These are phyloP conservation scores for Caenorhabditis uteleia DNA, from an alignment of 2,888 invertebrate genomes.

Conservation along the genomic window DNA sequence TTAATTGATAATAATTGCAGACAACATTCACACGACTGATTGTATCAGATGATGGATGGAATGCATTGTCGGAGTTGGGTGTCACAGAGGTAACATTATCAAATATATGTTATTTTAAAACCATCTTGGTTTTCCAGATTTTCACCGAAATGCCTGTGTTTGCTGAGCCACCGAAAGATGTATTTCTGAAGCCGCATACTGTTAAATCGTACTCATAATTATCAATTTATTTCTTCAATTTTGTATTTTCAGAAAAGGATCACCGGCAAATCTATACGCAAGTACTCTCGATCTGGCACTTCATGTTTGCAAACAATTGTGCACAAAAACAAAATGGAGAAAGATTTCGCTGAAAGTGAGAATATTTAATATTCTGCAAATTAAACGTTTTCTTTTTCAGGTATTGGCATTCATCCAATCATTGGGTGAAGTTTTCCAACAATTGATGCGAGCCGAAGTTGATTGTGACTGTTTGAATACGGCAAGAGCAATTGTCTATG, in stretches of 20 bases:
- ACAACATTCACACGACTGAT: conserved; percentile 38
- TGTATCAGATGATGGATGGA: conserved; percentile 45
- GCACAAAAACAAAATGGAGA: conserved; percentile 53
- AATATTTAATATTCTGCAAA: too few species aligned
- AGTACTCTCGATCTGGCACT: conserved; percentile 37
- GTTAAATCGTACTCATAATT: conserved; percentile 29
- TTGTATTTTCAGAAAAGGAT: conserved; percentile 36
- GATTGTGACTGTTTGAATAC: conserved; percentile 30
- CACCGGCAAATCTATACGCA: conserved; percentile 28
- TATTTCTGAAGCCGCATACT: conserved; percentile 49
- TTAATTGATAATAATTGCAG: conserved; percentile 11
- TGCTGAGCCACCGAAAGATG: conserved; percentile 42
- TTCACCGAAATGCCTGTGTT: conserved; percentile 37
- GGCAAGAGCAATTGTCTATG: conserved; percentile 31
- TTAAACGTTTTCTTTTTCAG: conserved; percentile 14
- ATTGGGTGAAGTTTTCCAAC: conserved; percentile 45
- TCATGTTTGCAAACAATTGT: conserved; percentile 45
- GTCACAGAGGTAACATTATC: conserved; percentile 22
- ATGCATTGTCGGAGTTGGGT: conserved; percentile 37
- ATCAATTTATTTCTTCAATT: background rate
- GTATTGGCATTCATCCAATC: conserved; percentile 39
- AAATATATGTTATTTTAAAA: background rate
- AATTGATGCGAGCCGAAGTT: conserved; percentile 50
- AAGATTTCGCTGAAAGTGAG: conserved; percentile 41
- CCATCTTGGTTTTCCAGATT: conserved; percentile 10